Evolutionary conservation across 2,113 vertebrate species (phyloP), one percentile per base, ranked within the genome.

Genomic region (Pseudolaguvia tuberculata): DNA sequence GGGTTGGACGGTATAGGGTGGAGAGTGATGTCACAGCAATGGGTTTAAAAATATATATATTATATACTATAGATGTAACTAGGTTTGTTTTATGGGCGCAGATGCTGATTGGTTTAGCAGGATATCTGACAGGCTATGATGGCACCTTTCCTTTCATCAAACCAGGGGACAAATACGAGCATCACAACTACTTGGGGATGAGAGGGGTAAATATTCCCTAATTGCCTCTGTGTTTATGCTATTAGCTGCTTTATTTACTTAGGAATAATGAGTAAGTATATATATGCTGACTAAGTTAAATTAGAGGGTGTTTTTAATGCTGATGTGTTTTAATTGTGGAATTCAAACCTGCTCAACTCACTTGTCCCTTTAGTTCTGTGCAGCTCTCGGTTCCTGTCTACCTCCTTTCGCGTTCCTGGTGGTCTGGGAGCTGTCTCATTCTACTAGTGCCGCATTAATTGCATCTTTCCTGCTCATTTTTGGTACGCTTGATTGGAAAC

Each of bases 41-140:
- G n/a, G n/a, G n/a, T n/a, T n/a, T n/a, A n/a, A n/a, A n/a, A n/a
- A n/a, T n/a, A n/a, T n/a, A n/a, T n/a, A n/a, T n/a, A n/a, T n/a
- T 45, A 23, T 12, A 45, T n/a, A 20, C 9, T 42, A 21, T n/a
- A 45, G 35, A 14, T 63, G 21, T 55, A 50, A 17, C 29, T 14
- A 70, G 18, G 4, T 4, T 18, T 48, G 61, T 15, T n/a, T 29
- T 1, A 27, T 12, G 18, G 1, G 14, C 18, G n/a, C 83, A 99
- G 97, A 98, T 99, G 95, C 90, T 99, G 84, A 98, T 99, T 72
- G 97, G 94, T 58, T 91, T 98, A 11, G 94, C 95, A 67, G 97
- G 97, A 70, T 94, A 95, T 84, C 87, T 98, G 90, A 98, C 91
- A 14, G 95, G 96, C 11, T 99, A 98, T 21, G 88, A 98, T 78